Base-by-base conservation (phyloP, 2,888 invertebrate genomes). In the Piscicola geometra region DNA sequence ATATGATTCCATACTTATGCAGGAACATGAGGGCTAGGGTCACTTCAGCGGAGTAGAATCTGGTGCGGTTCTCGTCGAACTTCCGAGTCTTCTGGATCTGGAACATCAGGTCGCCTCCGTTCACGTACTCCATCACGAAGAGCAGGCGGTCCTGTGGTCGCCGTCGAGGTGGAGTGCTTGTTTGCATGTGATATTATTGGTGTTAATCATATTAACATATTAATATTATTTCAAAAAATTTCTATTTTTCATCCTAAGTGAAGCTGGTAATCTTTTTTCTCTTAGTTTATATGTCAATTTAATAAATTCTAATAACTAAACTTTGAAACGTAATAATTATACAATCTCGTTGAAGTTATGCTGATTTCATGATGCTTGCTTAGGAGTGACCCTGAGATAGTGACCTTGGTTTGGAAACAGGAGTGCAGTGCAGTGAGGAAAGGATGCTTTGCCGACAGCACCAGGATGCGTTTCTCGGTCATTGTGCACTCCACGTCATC, bases 41-140 rank as follows among this genome's bases (percentile, higher is more conserved):
- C 76, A 99, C 98, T 87, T 99, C 98, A 52, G 98, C 98, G 66
- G 98, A 96, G 87, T 99, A 99, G 88, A 99, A 95, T 84, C 93
- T 90, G 28, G 97, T 97, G 70, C 88, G 88, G 0, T 93, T 91
- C 86, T 98, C 97, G 86, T 98, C 97, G 87, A 99, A 99, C 88
- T 97, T 97, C 79, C 97, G 89, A 78, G 97, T 94, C 83, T 94
- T 90, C 88, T 99, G 98, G 82, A 99, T 99, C 90, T 99, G 98
- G 89, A 97, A 97, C 96, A 97, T 97, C 82, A 97, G 89, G 83
- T 88, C 88, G 77, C 88, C 88, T 81, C 98, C 99, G 87, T 97
- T 94, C 75, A 99, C 97, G 87, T 97, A 98, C 88, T 98, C 98
- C 98, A 99, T 99, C 80, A 98, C 96, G 88, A 99, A 98, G 89